Percentiles rank a stretch among this genome's conserved stretches.
phyloP scores from a whole-genome alignment of 2,888 invertebrate species.

The Hipparchia semele region DNA sequence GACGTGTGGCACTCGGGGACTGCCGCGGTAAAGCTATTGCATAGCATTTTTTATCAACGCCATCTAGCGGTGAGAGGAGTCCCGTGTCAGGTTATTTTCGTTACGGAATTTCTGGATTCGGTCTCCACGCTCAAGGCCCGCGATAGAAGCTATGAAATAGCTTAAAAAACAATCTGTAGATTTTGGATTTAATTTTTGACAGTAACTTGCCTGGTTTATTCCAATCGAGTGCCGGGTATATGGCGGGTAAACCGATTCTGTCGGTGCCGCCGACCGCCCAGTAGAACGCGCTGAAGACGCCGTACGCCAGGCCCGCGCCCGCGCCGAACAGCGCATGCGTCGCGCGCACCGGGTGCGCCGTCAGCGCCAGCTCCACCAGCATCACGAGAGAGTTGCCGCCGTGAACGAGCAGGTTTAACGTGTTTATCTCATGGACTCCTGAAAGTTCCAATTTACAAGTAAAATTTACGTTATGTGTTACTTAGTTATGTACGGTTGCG shows the following conservation, averaged over 20 bases:
- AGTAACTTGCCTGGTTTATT: slow-evolving; percentile 78
- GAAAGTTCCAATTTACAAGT: slow-evolving; percentile 30
- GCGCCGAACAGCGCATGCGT: slow-evolving; percentile 85
- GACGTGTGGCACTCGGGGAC: too few relatives aligned
- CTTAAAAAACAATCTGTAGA: too few relatives aligned
- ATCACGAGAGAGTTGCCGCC: slow-evolving; percentile 89
- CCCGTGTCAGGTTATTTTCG: too few relatives aligned
- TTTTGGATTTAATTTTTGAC: not conserved
- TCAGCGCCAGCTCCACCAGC: slow-evolving; percentile 87
- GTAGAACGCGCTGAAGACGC: slow-evolving; percentile 76
- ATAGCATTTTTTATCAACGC: too few relatives aligned
- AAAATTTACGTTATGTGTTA: too few relatives aligned
- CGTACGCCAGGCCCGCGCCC: slow-evolving; percentile 81
- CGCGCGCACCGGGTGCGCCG: slow-evolving; percentile 88
- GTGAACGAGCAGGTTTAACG: slow-evolving; percentile 88
- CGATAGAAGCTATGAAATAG: too few relatives aligned
- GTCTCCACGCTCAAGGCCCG: too few relatives aligned
- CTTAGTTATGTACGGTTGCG: too few relatives aligned
- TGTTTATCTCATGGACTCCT: slow-evolving; percentile 85
- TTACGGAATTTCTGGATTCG: too few relatives aligned
- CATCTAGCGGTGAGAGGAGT: too few relatives aligned
- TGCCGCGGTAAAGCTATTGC: too few relatives aligned
- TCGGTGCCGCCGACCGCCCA: slow-evolving; percentile 77
- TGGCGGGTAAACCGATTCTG: slow-evolving; percentile 82
- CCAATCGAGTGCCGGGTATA: slow-evolving; percentile 92